A percentile compares a stretch with the other conserved stretches of the same genome.
These are phyloP conservation scores for Dioctria rufipes DNA, from an alignment of 2,888 invertebrate genomes.

Conservation along the genomic window DNA sequence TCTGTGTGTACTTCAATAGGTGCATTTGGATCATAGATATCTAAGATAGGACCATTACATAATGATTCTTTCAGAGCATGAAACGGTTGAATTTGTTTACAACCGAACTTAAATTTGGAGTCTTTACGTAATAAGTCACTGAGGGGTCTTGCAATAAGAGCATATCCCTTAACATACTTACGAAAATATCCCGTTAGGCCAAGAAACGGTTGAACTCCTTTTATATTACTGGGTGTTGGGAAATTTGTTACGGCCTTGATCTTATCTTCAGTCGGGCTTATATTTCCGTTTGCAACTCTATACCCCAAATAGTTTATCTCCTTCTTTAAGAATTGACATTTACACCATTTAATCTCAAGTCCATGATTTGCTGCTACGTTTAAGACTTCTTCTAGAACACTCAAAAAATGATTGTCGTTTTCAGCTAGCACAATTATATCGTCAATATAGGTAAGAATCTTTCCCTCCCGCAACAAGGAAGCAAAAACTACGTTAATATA, in stretches of 20 bases:
- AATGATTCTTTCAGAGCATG: no score
- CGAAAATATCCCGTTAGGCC: not conserved
- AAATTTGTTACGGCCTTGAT: not conserved
- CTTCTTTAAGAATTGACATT: not conserved
- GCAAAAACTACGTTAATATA: not conserved
- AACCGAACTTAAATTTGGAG: no score
- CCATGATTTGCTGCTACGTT: not conserved
- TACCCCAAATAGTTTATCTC: not conserved
- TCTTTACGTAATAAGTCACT: no score
- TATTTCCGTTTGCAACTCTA: not conserved
- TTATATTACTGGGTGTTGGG: not conserved
- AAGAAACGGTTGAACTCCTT: not conserved
- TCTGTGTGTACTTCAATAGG: no score
- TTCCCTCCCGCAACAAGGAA: not conserved
- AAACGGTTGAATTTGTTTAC: no score
- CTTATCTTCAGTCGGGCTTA: not conserved
- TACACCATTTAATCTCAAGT: not conserved
- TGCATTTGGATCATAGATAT: no score
- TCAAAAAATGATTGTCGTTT: not conserved
- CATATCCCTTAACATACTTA: no score
- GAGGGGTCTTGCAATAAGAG: no score
- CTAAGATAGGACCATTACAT: no score
- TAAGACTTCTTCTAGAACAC: not conserved
- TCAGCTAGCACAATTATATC: not conserved
- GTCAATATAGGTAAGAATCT: not conserved